Evolutionary conservation across 2,113 vertebrate genomes (phyloP).

Genomic region (Candoia aspera): DNA sequence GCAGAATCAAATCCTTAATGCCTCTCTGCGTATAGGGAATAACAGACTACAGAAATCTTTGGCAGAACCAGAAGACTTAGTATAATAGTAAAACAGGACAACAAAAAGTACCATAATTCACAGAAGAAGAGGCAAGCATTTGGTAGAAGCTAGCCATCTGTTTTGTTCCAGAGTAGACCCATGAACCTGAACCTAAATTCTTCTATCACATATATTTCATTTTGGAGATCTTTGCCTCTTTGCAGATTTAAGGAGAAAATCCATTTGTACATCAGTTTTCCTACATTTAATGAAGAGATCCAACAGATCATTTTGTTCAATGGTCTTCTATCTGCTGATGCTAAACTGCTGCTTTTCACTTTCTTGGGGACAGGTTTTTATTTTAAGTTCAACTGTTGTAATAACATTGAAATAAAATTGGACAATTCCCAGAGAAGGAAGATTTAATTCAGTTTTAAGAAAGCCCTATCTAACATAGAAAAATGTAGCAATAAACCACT

Average conservation of each 20-base stretch:
- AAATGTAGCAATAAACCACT: conserved; percentile 9
- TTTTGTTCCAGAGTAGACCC: not conserved
- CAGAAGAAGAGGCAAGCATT: not conserved
- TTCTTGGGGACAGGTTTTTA: not conserved
- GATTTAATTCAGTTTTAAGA: conserved; percentile 27
- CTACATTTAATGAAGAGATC: conserved; percentile 3
- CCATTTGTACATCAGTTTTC: not conserved
- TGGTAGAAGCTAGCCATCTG: not conserved
- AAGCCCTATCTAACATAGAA: conserved; percentile 8
- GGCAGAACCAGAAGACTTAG: not conserved
- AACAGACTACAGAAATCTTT: not conserved
- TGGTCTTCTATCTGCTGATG: not conserved
- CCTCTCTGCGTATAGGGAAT: not conserved
- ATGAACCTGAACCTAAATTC: conserved; percentile 1
- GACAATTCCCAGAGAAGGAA: conserved; percentile 17
- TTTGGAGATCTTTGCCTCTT: not conserved
- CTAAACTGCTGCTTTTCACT: not conserved
- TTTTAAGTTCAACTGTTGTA: conserved; percentile 3
- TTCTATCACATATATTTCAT: not conserved
- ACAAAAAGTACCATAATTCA: not conserved
- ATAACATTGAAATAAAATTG: conserved; percentile 23
- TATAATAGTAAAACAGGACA: not conserved
- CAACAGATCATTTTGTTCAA: conserved; percentile 16
- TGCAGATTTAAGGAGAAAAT: conserved; percentile 1
- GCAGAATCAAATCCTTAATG: not conserved